A percentile compares a stretch with the other conserved stretches of the same genome.
phyloP scores from a whole-genome alignment of 1,140 invertebrate species.

The Drosophila mayri region DNA sequence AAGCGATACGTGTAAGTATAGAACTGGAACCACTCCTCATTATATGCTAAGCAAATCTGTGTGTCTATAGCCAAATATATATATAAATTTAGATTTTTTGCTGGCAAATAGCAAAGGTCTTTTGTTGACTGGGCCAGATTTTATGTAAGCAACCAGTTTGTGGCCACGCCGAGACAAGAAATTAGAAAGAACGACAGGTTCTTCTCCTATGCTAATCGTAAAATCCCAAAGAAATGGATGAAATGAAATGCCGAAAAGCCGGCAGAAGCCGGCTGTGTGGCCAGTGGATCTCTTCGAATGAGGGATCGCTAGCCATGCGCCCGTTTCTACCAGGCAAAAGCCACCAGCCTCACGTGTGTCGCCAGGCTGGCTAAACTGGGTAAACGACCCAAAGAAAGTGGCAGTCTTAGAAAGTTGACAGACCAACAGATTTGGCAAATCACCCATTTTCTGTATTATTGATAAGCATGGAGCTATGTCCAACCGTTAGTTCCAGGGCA shows the following conservation, averaged over 20 bases:
- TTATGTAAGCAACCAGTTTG: conserved; percentile 71
- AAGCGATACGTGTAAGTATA: conserved; percentile 92
- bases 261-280: conserved; percentile 38
- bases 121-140: conserved; percentile 64
- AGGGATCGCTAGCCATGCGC: conserved; percentile 1
- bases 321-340: background rate
- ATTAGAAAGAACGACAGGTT: conserved; percentile 57
- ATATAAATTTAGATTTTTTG: conserved; percentile 24
- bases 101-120: conserved; percentile 51
- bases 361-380: conserved; percentile 39
- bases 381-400: conserved; percentile 65
- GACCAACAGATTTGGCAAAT: conserved; percentile 25
- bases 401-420: conserved; percentile 56
- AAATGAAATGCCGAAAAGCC: conserved; percentile 44
- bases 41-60: conserved; percentile 15
- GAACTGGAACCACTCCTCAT: background rate
- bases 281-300: conserved; percentile 8
- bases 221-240: conserved; percentile 40
- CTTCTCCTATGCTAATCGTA: conserved; percentile 72
- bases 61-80: conserved; percentile 3
- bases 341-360: conserved; percentile 61
- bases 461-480: conserved; percentile 20
- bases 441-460: conserved; percentile 26
- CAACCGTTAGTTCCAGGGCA: conserved; percentile 38
- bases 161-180: conserved; percentile 29